Percentiles rank a stretch among this genome's conserved stretches.
phyloP scores from a whole-genome alignment of 2,797 vertebrate genomes.

The Sebastolobus altivelis region DNA sequence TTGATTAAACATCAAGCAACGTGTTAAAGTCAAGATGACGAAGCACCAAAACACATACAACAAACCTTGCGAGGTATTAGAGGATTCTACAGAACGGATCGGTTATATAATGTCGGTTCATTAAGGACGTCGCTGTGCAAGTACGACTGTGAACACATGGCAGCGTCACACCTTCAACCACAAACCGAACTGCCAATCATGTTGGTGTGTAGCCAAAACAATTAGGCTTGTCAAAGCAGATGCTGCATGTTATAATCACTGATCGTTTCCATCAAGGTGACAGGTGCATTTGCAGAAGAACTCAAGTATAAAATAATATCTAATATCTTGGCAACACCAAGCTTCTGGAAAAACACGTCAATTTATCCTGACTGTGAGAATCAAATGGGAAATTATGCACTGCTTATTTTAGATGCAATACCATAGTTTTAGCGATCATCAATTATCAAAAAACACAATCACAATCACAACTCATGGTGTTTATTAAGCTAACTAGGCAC shows the following conservation, averaged over 20 bases:
- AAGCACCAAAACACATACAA: background rate
- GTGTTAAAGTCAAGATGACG: background rate
- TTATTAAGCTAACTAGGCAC: background rate
- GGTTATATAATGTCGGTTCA: constrained; percentile 22
- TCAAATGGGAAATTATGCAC: background rate
- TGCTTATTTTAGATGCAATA: background rate
- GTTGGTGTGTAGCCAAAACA: constrained; percentile 1
- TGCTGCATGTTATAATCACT: background rate
- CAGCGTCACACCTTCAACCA: background rate
- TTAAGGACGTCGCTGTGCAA: background rate
- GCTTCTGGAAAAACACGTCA: background rate
- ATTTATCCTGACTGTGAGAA: background rate
- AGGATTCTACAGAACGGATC: background rate
- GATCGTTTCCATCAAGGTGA: background rate
- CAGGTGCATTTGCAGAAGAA: background rate
- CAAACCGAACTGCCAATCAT: background rate
- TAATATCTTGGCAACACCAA: background rate
- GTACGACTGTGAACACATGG: background rate
- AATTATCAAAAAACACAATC: background rate
- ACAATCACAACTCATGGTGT: background rate
- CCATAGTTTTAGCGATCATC: fast-evolving
- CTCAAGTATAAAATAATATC: background rate
- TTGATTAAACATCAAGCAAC: constrained; percentile 6
- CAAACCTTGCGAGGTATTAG: background rate
- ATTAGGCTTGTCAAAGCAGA: constrained; percentile 23